Evolutionary conservation across 2,113 vertebrate species (phyloP).

Genomic region (cat (Felis catus)): DNA sequence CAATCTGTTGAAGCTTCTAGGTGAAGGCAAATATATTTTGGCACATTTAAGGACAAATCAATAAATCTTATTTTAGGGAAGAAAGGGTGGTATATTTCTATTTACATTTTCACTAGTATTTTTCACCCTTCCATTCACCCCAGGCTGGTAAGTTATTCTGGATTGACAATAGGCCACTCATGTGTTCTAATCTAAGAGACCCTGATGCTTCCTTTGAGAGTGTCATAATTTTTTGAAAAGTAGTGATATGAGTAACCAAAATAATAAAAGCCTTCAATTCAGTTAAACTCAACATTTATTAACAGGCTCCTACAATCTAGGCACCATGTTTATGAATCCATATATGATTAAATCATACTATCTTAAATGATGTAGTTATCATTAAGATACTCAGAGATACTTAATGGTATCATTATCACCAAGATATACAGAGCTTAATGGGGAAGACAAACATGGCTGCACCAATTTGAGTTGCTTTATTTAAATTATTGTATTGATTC

Average conservation of each 20-base stretch:
- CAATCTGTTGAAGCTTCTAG: background rate
- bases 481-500: background rate
- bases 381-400: conserved; percentile 21
- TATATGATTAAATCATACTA: conserved; percentile 15
- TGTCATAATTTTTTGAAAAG: conserved; percentile 18
- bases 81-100: background rate
- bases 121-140: background rate
- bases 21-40: background rate
- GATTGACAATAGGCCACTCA: background rate
- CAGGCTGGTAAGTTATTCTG: background rate
- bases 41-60: background rate
- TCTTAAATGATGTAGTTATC: background rate
- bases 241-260: background rate
- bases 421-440: conserved; percentile 30
- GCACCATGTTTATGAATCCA: background rate
- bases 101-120: background rate
- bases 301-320: background rate
- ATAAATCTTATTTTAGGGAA: background rate
- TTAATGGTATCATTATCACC: conserved; percentile 31
- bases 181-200: background rate
- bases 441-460: background rate
- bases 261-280: conserved; percentile 21
- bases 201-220: background rate
- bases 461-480: conserved; percentile 27
- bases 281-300: conserved; percentile 10